Percentiles rank a stretch among this genome's conserved stretches.
Conservation (phyloP, 2,797 vertebrate species). For the Champsocephalus esox region DNA sequence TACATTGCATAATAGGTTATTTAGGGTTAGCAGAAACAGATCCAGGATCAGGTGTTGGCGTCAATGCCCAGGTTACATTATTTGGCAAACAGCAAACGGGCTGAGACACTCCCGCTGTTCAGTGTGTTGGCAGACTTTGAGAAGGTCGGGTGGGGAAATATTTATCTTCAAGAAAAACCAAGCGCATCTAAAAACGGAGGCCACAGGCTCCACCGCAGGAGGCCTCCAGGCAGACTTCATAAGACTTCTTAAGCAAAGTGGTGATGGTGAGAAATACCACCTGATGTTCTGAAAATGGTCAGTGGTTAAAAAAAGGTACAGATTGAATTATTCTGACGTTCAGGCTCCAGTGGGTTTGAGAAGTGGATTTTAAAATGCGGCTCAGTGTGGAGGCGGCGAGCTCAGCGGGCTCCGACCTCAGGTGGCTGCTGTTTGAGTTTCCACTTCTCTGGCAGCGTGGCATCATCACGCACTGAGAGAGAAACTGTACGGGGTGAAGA, state of each 20-base stretch:
- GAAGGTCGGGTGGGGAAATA: not conserved
- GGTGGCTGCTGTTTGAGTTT: conserved; percentile 63
- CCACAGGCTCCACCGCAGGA: conserved; percentile 34
- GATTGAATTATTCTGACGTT: conserved; percentile 29
- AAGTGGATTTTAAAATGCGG: conserved; percentile 40
- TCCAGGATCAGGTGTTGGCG: conserved; percentile 7
- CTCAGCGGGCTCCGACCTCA: conserved; percentile 43
- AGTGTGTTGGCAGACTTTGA: conserved; percentile 35
- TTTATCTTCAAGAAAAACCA: conserved; percentile 31
- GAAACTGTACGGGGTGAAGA: conserved; percentile 9
- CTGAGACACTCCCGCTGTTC: conserved; percentile 50
- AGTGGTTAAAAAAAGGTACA: conserved; percentile 6
- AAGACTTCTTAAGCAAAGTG: conserved; percentile 23
- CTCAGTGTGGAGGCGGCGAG: conserved; percentile 39
- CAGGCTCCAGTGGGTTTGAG: conserved; percentile 33
- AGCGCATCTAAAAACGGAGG: conserved; percentile 29
- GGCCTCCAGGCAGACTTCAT: conserved; percentile 60
- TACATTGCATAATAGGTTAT: not conserved
- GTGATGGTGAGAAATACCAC: conserved; percentile 52
- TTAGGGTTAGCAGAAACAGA: not conserved
- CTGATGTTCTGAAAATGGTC: conserved; percentile 44
- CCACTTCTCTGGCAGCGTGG: conserved; percentile 65
- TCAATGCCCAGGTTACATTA: conserved; percentile 46
- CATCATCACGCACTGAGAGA: conserved; percentile 37
- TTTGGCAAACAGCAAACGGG: conserved; percentile 65